Evolutionary conservation across 2,888 invertebrate species (phyloP).

Genomic region (Anthophora plumipes): DNA sequence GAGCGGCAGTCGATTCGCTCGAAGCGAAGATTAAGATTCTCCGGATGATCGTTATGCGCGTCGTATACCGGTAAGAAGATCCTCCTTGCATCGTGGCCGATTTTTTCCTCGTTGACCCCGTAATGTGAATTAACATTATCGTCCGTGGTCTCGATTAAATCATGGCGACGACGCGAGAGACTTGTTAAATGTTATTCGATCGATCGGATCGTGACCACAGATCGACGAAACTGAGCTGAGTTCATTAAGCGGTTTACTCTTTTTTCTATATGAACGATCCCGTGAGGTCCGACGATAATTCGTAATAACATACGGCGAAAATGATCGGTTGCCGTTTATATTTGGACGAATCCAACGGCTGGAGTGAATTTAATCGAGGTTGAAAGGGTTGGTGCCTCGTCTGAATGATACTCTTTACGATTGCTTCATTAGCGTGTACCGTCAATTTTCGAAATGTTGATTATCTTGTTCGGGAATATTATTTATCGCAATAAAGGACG

Average conservation of each 20-base stretch:
- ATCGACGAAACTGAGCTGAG: slow-evolving; percentile 25
- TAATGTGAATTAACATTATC: slow-evolving; percentile 66
- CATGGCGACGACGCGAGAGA: neutral
- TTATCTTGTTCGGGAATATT: neutral
- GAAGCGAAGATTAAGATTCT: slow-evolving; percentile 56
- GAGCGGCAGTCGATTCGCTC: slow-evolving; percentile 24
- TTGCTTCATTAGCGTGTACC: slow-evolving; percentile 16
- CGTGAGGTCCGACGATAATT: slow-evolving; percentile 1
- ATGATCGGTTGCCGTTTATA: slow-evolving; percentile 21
- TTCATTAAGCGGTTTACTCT: slow-evolving; percentile 23
- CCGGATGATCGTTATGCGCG: slow-evolving; percentile 44
- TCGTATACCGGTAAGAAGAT: slow-evolving; percentile 36
- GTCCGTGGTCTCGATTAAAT: slow-evolving; percentile 25
- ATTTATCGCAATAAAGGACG: neutral
- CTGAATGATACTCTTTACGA: neutral
- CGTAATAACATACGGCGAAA: slow-evolving; percentile 7
- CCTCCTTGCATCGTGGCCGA: slow-evolving; percentile 25
- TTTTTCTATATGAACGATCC: neutral
- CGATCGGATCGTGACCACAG: slow-evolving; percentile 41
- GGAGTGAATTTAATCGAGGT: neutral
- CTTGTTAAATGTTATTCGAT: slow-evolving; percentile 42
- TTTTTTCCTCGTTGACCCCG: slow-evolving; percentile 61
- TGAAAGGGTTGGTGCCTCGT: neutral
- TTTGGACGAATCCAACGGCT: neutral
- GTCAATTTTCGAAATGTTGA: neutral